Conservation (phyloP, 2,113 vertebrate species). For the Meles meles region DNA sequence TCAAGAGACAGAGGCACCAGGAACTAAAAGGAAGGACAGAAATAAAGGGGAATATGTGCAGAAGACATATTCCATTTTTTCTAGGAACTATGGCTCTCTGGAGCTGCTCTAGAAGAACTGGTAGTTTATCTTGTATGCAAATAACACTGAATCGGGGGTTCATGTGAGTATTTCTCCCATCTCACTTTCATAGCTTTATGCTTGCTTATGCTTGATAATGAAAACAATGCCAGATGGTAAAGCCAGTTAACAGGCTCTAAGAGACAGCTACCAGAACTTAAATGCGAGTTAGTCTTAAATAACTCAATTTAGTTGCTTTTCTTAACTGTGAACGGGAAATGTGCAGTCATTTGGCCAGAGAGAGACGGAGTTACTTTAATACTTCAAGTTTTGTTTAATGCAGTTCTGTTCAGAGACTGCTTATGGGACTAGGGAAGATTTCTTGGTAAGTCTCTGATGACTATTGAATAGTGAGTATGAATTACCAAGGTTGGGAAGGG, state of each 20-base stretch:
- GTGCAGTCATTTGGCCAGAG: not conserved
- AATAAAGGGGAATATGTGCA: not conserved
- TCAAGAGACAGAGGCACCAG: not conserved
- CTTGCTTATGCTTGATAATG: conserved; percentile 20
- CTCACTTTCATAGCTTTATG: conserved; percentile 35
- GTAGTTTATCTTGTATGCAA: conserved; percentile 23
- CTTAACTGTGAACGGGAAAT: not conserved
- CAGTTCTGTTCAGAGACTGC: not conserved
- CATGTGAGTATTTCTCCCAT: not conserved
- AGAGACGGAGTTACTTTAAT: not conserved
- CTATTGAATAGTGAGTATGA: not conserved
- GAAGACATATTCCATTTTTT: not conserved
- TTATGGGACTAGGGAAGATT: not conserved
- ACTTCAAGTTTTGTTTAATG: not conserved
- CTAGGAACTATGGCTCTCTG: not conserved
- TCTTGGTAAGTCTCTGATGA: not conserved
- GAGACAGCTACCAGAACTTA: conserved; percentile 25
- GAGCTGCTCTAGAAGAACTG: not conserved
- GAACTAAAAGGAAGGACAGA: not conserved
- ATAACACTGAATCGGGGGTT: not conserved
- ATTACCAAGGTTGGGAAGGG: not conserved
- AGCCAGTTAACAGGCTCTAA: conserved; percentile 3
- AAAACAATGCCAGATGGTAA: conserved; percentile 54
- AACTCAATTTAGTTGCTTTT: conserved; percentile 1
- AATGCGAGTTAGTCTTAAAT: not conserved